Conservation (phyloP, 1,140 invertebrate species). For the Drosophila nikananu region DNA sequence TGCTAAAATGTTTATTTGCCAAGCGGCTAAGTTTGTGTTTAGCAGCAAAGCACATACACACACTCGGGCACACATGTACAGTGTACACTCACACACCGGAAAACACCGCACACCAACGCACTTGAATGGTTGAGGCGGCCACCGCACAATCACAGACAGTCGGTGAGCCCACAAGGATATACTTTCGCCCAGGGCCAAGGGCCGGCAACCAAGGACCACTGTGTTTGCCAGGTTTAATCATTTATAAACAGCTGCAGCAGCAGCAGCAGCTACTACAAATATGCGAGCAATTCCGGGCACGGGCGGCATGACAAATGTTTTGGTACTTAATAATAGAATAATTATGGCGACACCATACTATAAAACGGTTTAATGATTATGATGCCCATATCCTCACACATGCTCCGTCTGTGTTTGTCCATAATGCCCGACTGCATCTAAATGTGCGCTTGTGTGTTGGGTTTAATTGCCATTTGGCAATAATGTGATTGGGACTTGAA, state of each 20-base stretch:
- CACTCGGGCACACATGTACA: conserved; percentile 18
- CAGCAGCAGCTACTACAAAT: conserved; percentile 44
- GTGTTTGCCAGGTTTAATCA: conserved; percentile 76
- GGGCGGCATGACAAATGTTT: conserved; percentile 81
- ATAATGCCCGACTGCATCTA: conserved; percentile 12
- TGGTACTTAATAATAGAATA: conserved; percentile 83
- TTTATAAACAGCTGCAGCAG: conserved; percentile 73
- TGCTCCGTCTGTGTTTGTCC: not conserved
- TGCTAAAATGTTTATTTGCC: conserved; percentile 84
- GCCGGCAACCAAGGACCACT: conserved; percentile 21
- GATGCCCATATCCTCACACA: conserved; percentile 43
- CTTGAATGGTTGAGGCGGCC: conserved; percentile 54
- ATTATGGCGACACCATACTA: conserved; percentile 80
- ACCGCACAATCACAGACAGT: conserved; percentile 63
- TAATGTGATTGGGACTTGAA: conserved; percentile 15
- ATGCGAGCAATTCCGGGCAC: conserved; percentile 49
- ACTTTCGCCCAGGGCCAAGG: conserved; percentile 26
- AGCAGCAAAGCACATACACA: conserved; percentile 54
- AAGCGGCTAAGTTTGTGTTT: conserved; percentile 81
- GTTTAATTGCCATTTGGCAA: conserved; percentile 47
- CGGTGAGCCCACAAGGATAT: conserved; percentile 52
- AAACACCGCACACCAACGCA: conserved; percentile 39
- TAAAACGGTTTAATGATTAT: conserved; percentile 80
- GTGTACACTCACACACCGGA: conserved; percentile 3
- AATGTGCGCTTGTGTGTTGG: conserved; percentile 16